Evolutionary conservation across 1,140 invertebrate species (phyloP).

Genomic region (Drosophila pruinosa): DNA sequence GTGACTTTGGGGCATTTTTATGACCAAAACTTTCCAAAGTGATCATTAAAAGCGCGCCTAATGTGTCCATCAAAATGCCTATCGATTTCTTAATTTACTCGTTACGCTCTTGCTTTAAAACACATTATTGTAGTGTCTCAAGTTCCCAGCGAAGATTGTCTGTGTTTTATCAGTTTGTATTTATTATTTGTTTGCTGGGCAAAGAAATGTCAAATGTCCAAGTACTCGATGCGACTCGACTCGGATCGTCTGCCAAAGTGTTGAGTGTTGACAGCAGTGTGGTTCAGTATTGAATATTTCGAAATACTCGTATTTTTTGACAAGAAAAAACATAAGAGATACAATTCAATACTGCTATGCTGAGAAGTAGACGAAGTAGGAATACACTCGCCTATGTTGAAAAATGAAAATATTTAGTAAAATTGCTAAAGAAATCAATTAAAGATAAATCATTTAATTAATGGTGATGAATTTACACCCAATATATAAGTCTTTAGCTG

Average conservation of each 20-base stretch:
- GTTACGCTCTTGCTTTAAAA: slow-evolving; percentile 48
- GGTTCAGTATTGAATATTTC: slow-evolving; percentile 16
- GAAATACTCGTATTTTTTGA: slow-evolving; percentile 13
- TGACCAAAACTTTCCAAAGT: slow-evolving; percentile 41
- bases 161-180: slow-evolving; percentile 61
- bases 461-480: too few species aligned
- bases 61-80: slow-evolving; percentile 64
- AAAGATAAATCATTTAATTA: too few species aligned
- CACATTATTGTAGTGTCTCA: slow-evolving; percentile 55
- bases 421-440: neutral
- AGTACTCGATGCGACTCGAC: neutral
- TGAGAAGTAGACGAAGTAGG: neutral
- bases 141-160: slow-evolving; percentile 31
- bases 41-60: slow-evolving; percentile 44
- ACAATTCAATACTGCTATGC: too few species aligned
- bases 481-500: too few species aligned
- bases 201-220: slow-evolving; percentile 46
- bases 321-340: slow-evolving; percentile 19
- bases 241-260: slow-evolving; percentile 45
- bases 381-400: neutral
- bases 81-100: slow-evolving; percentile 59
- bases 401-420: slow-evolving; percentile 5
- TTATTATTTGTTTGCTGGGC: slow-evolving; percentile 59
- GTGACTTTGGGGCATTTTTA: slow-evolving; percentile 28
- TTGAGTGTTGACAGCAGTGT: slow-evolving; percentile 68